Conservation (phyloP, 2,888 invertebrate species). For the Hermodice carunculata region DNA sequence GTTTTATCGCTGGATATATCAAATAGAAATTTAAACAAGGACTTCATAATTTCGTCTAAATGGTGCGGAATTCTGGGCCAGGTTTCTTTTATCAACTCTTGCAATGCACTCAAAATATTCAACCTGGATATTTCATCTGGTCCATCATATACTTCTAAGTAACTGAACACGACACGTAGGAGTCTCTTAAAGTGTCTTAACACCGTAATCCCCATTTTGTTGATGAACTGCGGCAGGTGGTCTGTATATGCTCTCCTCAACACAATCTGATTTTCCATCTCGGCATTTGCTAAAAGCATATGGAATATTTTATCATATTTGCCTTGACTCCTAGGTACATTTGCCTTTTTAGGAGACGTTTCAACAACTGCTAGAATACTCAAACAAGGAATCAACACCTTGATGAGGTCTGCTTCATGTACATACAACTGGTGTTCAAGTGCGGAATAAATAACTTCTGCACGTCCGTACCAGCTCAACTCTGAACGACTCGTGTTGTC, state of each 20-base stretch:
- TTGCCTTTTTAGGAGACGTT: neutral
- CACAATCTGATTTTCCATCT: neutral
- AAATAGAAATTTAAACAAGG: neutral
- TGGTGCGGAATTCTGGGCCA: constrained; percentile 3
- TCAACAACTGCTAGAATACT: neutral
- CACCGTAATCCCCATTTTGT: neutral
- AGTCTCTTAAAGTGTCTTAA: neutral
- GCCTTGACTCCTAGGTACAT: neutral
- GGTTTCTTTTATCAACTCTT: neutral
- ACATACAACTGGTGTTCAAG: neutral
- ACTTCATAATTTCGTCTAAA: neutral
- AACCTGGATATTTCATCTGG: neutral
- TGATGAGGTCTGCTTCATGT: neutral
- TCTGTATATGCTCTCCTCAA: neutral
- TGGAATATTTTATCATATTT: neutral
- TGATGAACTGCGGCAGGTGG: neutral
- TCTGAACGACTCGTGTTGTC: neutral
- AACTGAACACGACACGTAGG: neutral
- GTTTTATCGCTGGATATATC: neutral
- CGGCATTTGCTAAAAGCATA: neutral
- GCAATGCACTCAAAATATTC: neutral
- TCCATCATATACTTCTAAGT: constrained; percentile 1
- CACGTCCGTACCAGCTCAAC: neutral
- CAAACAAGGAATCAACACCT: neutral
- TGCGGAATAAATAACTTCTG: neutral